Base-by-base conservation (phyloP, 2,113 vertebrate species). In the Phyllostomus discolor region DNA sequence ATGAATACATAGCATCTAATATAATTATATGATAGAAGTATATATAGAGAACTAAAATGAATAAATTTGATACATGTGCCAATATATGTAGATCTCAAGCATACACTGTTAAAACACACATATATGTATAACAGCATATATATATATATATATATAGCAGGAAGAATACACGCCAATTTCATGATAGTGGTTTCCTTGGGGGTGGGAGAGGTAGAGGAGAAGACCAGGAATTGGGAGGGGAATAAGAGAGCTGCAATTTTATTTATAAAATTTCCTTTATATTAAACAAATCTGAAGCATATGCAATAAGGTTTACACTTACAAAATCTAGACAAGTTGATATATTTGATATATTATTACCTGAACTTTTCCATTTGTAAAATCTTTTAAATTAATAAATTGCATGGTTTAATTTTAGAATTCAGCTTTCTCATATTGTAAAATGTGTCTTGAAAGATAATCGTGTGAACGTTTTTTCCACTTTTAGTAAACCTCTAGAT, bases 401-500 rank as follows among this genome's bases (percentile, higher is more conserved):
- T 86, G 1, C 6, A 28, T 94, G 38, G 9, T 62, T 80, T 97
- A 89, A 81, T 88, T 95, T 95, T 91, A 85, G 78, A 73, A 93
- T 94, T 95, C 59, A 87, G 12, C 38, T 92, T 62, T 83, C 70
- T 95, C 76, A n/a, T 95, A 62, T 59, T 88, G 3, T 88, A 69
- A 89, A 92, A 10, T 72, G 11, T 96, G 11, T 96, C 89, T 76
- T 94, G 17, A 96, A 86, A 94, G 83, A 35, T 89, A 81, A 96
- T 87, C 95, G 41, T 92, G 94, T 85, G n/a, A 97, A 73, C 28
- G 12, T 98, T 88, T 96, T 95, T 98, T 97, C 2, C 72, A 81
- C 87, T 95, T 98, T 88, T 97, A 99, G 99, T 1, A 97, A 97
- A 88, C 98, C 98, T 83, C 98, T 98, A 97, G 98, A 99, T 93